Percentiles rank a stretch among this genome's conserved stretches.
These are phyloP conservation scores for Lytechinus pictus DNA, from an alignment of 35 echinoderm and acorn worm species.

Conservation along the genomic window DNA sequence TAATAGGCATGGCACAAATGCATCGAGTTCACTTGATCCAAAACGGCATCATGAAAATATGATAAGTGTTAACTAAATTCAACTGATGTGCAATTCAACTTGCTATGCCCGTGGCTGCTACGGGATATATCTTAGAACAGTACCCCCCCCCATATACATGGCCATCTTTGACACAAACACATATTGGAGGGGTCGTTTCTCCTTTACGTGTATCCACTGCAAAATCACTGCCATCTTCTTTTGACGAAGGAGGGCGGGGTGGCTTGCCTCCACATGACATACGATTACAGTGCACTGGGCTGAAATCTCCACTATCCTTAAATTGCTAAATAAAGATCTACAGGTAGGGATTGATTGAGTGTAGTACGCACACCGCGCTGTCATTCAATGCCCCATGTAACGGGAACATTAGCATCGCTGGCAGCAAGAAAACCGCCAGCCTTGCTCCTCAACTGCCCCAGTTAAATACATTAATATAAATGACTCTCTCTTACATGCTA, in stretches of 20 bases:
- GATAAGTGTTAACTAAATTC: background rate
- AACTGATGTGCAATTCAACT: background rate
- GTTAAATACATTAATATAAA: constrained; percentile 49
- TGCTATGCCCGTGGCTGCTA: background rate
- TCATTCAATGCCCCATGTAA: constrained; percentile 42
- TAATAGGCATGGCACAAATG: background rate
- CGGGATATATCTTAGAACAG: background rate
- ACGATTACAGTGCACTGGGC: background rate
- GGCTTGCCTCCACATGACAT: constrained; percentile 8
- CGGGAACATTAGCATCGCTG: constrained; percentile 44
- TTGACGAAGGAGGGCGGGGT: background rate
- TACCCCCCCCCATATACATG: background rate
- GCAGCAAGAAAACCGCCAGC: constrained; percentile 43
- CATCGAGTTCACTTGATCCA: background rate
- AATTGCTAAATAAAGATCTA: constrained; percentile 46
- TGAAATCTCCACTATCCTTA: constrained; percentile 24
- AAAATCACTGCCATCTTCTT: background rate
- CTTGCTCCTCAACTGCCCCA: constrained; percentile 34
- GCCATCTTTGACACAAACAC: background rate
- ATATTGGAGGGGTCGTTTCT: background rate
- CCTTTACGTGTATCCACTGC: background rate
- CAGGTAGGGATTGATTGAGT: constrained; percentile 41
- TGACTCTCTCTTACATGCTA: constrained; percentile 28
- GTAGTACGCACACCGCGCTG: constrained; percentile 13
- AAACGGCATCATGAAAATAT: background rate